Percentiles rank a stretch among this genome's conserved stretches.
phyloP scores from a whole-genome alignment of 1,140 invertebrate genomes.

The Caenorhabditis briggsae region DNA sequence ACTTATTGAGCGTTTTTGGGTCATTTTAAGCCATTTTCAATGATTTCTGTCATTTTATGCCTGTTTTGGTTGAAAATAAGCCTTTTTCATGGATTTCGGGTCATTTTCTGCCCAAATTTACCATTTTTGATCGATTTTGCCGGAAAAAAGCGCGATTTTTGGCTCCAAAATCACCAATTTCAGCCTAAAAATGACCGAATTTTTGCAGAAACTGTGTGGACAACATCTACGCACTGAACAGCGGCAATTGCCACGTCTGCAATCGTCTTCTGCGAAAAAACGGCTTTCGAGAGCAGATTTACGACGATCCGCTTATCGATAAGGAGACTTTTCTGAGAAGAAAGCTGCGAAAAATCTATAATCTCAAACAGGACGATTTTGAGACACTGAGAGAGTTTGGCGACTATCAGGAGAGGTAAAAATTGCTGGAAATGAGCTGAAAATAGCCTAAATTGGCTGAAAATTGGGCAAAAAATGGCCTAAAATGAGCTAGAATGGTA shows the following conservation, averaged over 20 bases:
- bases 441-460: too few species aligned
- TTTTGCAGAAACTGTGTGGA: conserved; percentile 87
- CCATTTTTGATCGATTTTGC: background rate
- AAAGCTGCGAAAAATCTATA: conserved; percentile 87
- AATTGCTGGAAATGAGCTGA: too few species aligned
- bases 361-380: conserved; percentile 93
- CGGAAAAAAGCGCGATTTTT: background rate
- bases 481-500: too few species aligned
- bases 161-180: background rate
- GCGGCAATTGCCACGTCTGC: conserved; percentile 92
- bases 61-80: too few species aligned
- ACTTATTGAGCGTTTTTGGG: too few species aligned
- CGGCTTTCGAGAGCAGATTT: conserved; percentile 93
- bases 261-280: conserved; percentile 86
- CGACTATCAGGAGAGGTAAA: conserved; percentile 88
- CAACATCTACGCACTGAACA: conserved; percentile 92
- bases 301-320: conserved; percentile 95
- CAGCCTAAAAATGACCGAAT: background rate
- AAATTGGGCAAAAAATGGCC: too few species aligned
- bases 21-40: background rate
- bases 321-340: conserved; percentile 96
- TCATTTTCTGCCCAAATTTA: background rate
- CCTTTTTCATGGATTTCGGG: background rate
- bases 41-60: background rate
- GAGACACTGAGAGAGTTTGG: conserved; percentile 86